Conservation (phyloP, 2,113 vertebrate species). For the Xyliphius kryptos region DNA sequence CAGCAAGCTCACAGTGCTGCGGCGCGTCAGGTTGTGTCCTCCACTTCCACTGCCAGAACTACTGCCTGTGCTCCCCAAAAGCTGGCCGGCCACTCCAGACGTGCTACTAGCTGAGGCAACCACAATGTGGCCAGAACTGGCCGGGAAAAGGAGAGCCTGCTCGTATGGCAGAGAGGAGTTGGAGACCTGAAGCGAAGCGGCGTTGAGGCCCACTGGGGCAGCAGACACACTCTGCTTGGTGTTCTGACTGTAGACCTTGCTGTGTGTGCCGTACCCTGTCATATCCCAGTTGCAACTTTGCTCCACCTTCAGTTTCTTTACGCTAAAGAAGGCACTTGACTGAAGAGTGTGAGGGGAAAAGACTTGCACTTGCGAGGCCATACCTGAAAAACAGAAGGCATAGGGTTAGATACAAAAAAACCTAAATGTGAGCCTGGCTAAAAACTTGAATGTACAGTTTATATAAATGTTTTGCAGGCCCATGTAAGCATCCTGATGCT, state of each 20-base stretch:
- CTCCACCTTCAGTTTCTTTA: slow-evolving; percentile 99
- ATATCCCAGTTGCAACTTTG: slow-evolving; percentile 96
- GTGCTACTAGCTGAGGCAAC: slow-evolving; percentile 92
- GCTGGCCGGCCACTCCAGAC: slow-evolving; percentile 76
- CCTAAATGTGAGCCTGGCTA: slow-evolving; percentile 52
- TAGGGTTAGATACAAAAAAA: slow-evolving; percentile 20
- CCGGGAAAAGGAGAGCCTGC: slow-evolving; percentile 93
- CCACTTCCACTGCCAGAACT: slow-evolving; percentile 67
- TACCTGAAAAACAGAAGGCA: slow-evolving; percentile 69
- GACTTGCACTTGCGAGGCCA: slow-evolving; percentile 98
- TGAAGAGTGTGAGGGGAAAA: slow-evolving; percentile 95
- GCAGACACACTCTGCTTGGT: slow-evolving; percentile 83
- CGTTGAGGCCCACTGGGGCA: slow-evolving; percentile 79
- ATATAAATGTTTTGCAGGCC: slow-evolving; percentile 61
- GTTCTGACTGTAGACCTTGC: slow-evolving; percentile 92
- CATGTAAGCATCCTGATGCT: slow-evolving; percentile 41
- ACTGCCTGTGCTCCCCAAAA: slow-evolving; percentile 75
- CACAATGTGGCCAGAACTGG: slow-evolving; percentile 84
- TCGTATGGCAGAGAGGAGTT: slow-evolving; percentile 89
- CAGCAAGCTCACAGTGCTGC: slow-evolving; percentile 96
- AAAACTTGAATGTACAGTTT: slow-evolving; percentile 61
- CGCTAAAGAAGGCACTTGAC: slow-evolving; percentile 99
- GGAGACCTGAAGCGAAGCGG: slow-evolving; percentile 83
- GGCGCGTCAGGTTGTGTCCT: slow-evolving; percentile 93
- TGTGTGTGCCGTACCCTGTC: slow-evolving; percentile 97